Evolutionary conservation across 2,888 invertebrate genomes (phyloP).

Genomic region (Belgica antarctica): DNA sequence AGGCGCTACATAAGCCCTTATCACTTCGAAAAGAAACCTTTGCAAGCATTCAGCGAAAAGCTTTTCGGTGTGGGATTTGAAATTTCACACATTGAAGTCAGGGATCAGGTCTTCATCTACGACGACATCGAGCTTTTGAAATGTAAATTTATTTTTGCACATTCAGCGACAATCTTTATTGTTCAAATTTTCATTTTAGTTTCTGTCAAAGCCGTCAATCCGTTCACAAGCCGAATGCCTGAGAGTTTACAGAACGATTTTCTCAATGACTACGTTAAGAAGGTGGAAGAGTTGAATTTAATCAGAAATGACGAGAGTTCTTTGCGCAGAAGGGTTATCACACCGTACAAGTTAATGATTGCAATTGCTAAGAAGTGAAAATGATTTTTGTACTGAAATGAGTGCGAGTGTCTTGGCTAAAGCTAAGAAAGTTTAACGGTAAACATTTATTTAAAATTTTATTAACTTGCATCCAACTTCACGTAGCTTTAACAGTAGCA

Average conservation of each 20-base stretch:
- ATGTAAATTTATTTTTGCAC: constrained; percentile 56
- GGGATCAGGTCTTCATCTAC: constrained; percentile 61
- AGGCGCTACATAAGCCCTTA: constrained; percentile 67
- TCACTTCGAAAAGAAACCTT: constrained; percentile 63
- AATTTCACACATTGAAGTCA: constrained; percentile 60
- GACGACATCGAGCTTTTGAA: constrained; percentile 59
- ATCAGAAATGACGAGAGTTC: constrained; percentile 54
- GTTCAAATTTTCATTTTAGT: constrained; percentile 54
- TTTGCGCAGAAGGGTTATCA: constrained; percentile 55
- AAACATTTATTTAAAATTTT: too few species aligned
- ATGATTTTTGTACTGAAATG: too few species aligned
- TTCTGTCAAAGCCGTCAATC: constrained; percentile 67
- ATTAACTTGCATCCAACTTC: too few species aligned
- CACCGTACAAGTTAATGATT: constrained; percentile 57
- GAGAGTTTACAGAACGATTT: constrained; percentile 60
- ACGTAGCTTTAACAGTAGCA: too few species aligned
- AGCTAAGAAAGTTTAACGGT: too few species aligned
- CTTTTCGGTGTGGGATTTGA: constrained; percentile 63
- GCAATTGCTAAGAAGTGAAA: constrained; percentile 55
- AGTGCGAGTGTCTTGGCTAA: too few species aligned
- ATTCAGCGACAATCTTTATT: background rate
- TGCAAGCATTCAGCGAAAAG: constrained; percentile 58
- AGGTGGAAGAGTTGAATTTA: constrained; percentile 56
- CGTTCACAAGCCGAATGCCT: constrained; percentile 65
- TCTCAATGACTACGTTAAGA: constrained; percentile 61